Evolutionary conservation across 2,113 vertebrate genomes (phyloP), one percentile per base, ranked within the genome.

Genomic region (Albula goreensis): DNA sequence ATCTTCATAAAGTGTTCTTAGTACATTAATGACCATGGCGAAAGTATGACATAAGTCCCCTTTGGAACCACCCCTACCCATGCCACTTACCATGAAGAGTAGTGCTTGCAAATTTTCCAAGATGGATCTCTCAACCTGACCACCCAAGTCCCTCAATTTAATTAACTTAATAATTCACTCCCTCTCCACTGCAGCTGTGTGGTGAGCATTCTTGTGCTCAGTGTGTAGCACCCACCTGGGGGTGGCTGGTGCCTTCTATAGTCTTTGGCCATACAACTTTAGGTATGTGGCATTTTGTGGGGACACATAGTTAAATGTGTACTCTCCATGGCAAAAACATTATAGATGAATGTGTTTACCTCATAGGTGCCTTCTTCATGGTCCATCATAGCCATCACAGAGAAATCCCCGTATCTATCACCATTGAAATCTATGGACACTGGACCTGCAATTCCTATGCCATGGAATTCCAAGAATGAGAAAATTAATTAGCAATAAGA

Each of bases 371-470:
- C 98, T 25, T 94, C 89, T 87, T 98, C 96, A 0, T 87, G 89
- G 78, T 99, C 94, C 0, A 97, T 99, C 97, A 99, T 99, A 80
- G 96, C 95, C 85, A 99, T 97, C 91, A 99, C 94, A 4, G 98
- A 99, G 95, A 99, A 99, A 93, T 99, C 98, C 85, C 98, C 98
- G 0, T 97, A 95, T 89, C 98, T 94, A 91, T 99, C 98, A 78
- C 98, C 98, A 0, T 97, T 99, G 85, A 92, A 93, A 89, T 99
- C 98, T 80, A 99, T 97, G 77, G 97, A 99, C 57, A 99, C 98
- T 90, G 96, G 97, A 51, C 98, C 98, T 4, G 98, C 97, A 53
- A 99, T 99, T 86, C 98, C 98, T 99, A 86, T 83, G 85, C 91
- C 93, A 91, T 49, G 88, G 88, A 90, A 96, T 88, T 86, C 50